A percentile compares a stretch with the other conserved stretches of the same genome.
Conservation (phyloP, 2,888 invertebrate species). For the Drosophila mimica region DNA sequence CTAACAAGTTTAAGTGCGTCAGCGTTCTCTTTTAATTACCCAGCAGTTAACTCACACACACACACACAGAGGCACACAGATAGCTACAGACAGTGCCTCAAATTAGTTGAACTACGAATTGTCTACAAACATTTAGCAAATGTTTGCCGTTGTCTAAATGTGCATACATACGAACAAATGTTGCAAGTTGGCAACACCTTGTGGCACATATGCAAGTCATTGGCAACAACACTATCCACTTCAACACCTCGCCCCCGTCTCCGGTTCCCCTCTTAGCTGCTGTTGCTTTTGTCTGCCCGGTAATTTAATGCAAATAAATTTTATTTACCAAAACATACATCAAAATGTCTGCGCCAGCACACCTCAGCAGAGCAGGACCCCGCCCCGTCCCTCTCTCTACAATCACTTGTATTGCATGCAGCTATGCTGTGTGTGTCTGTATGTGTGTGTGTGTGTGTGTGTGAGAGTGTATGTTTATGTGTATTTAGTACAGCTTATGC, state of each 20-base stretch:
- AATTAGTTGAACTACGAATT: constrained; percentile 79
- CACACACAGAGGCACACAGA: constrained; percentile 4
- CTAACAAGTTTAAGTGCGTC: constrained; percentile 49
- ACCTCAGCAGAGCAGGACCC: constrained; percentile 33
- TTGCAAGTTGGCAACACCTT: constrained; percentile 52
- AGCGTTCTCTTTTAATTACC: constrained; percentile 61
- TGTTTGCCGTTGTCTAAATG: constrained; percentile 64
- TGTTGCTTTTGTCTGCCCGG: constrained; percentile 61
- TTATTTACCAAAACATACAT: constrained; percentile 81
- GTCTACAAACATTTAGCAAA: constrained; percentile 80
- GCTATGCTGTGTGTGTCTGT: constrained; percentile 16
- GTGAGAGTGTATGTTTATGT: constrained; percentile 35
- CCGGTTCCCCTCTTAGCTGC: constrained; percentile 15
- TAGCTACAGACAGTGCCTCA: constrained; percentile 46
- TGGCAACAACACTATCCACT: constrained; percentile 29
- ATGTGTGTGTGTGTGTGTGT: constrained; percentile 15
- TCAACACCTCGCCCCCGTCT: background rate
- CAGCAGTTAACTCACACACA: constrained; percentile 53
- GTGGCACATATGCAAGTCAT: constrained; percentile 58
- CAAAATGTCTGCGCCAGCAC: constrained; percentile 79
- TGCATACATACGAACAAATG: constrained; percentile 25
- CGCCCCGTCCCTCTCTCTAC: background rate
- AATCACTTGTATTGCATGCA: constrained; percentile 28
- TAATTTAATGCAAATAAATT: constrained; percentile 83
- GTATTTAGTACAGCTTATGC: constrained; percentile 63